A percentile compares a stretch with the other conserved stretches of the same genome.
These are phyloP conservation scores for Tolmerus cingulatus DNA, from an alignment of 2,888 invertebrate species.

Conservation along the genomic window DNA sequence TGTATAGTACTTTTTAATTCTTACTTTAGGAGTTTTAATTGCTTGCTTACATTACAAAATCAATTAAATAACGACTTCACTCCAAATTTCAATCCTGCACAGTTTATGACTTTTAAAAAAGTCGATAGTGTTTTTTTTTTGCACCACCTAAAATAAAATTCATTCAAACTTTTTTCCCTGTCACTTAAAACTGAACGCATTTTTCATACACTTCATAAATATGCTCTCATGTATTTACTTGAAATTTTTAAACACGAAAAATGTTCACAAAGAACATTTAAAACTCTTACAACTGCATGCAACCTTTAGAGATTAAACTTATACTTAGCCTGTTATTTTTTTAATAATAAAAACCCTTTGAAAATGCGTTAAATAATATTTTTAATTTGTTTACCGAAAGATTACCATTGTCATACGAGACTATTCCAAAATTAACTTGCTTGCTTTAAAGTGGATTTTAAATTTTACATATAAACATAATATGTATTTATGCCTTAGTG, in stretches of 20 bases:
- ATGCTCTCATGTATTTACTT: neutral
- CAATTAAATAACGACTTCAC: too few species aligned
- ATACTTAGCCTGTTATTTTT: neutral
- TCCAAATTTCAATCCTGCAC: too few species aligned
- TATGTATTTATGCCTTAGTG: neutral
- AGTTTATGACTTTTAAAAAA: too few species aligned
- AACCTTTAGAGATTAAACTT: constrained; percentile 7
- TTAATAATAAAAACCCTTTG: neutral
- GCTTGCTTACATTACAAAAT: too few species aligned
- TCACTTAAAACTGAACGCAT: neutral
- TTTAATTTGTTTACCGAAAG: constrained; percentile 45
- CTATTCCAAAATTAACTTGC: neutral
- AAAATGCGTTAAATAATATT: neutral
- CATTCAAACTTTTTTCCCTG: too few species aligned
- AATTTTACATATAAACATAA: neutral
- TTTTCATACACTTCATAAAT: neutral
- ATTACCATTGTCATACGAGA: constrained; percentile 63
- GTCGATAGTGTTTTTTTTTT: too few species aligned
- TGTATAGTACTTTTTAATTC: too few species aligned
- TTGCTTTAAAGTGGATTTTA: neutral
- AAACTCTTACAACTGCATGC: neutral
- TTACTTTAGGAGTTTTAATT: too few species aligned
- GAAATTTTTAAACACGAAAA: neutral
- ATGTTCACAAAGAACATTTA: neutral
- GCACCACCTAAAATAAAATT: too few species aligned